Conservation (phyloP, 2,888 invertebrate species). For the Eupeodes luniger region DNA sequence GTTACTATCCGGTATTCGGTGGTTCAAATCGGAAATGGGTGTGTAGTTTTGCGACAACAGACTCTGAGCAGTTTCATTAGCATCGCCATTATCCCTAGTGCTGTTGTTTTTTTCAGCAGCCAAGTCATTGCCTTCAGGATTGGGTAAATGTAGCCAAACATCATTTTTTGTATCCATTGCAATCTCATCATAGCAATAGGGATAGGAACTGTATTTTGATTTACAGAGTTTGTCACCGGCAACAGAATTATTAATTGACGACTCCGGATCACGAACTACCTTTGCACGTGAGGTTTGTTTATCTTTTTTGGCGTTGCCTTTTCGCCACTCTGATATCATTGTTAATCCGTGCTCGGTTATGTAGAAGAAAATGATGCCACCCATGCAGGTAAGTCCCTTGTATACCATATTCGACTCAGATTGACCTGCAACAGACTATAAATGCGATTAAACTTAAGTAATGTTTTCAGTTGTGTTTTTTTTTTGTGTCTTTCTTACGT, state of each 20-base stretch:
- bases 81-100: constrained; percentile 72
- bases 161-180: constrained; percentile 89
- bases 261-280: constrained; percentile 88
- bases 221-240: constrained; percentile 89
- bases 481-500: constrained; percentile 85
- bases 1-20: constrained; percentile 80
- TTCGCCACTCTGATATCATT: constrained; percentile 92
- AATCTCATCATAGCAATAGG: constrained; percentile 94
- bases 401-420: constrained; percentile 89
- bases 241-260: constrained; percentile 82
- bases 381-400: constrained; percentile 90
- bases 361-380: constrained; percentile 95
- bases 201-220: constrained; percentile 95
- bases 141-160: constrained; percentile 84
- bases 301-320: constrained; percentile 88
- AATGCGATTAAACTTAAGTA: not conserved
- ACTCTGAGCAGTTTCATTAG: constrained; percentile 81
- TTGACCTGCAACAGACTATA: constrained; percentile 82
- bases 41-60: constrained; percentile 82
- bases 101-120: constrained; percentile 70
- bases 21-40: constrained; percentile 80
- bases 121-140: constrained; percentile 68
- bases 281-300: constrained; percentile 87
- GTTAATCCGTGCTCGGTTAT: constrained; percentile 93
- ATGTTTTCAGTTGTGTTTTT: not conserved